These are phyloP conservation scores for Fukomys damarensis DNA, from an alignment of 2,113 vertebrate genomes.

Conservation along the genomic window DNA sequence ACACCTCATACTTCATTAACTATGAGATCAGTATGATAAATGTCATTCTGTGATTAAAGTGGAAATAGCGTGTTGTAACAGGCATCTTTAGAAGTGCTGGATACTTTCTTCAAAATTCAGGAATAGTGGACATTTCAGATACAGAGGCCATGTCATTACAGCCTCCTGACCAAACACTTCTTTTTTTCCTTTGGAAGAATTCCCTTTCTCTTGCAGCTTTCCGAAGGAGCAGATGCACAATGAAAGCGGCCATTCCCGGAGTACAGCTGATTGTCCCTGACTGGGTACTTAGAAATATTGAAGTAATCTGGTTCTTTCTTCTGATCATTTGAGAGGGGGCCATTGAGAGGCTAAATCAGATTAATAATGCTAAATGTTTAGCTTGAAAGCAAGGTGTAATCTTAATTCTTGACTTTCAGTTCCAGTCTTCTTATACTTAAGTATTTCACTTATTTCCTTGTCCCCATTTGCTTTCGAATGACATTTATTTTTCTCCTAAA, in stretches of 20 bases:
- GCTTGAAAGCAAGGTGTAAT: neutral
- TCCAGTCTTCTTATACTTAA: neutral
- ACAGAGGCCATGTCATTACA: neutral
- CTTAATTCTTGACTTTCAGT: neutral
- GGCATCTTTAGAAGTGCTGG: neutral
- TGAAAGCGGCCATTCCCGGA: neutral
- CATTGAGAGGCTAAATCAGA: neutral
- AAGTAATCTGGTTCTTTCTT: neutral
- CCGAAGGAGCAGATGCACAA: neutral
- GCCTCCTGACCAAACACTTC: neutral
- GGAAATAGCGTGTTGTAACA: neutral
- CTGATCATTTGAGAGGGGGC: neutral
- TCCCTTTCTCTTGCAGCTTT: neutral
- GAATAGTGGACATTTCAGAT: neutral
- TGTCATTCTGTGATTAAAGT: neutral
- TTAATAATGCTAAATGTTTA: neutral
- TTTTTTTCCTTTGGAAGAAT: neutral
- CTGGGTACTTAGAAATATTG: neutral
- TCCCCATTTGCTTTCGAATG: neutral
- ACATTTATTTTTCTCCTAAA: neutral
- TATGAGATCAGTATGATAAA: neutral
- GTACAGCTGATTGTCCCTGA: neutral
- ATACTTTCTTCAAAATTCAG: neutral
- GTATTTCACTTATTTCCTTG: neutral
- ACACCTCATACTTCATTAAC: neutral